A percentile compares a stretch with the other conserved stretches of the same genome.
Conservation (phyloP, 2,113 vertebrate genomes). For the Buteo buteo region DNA sequence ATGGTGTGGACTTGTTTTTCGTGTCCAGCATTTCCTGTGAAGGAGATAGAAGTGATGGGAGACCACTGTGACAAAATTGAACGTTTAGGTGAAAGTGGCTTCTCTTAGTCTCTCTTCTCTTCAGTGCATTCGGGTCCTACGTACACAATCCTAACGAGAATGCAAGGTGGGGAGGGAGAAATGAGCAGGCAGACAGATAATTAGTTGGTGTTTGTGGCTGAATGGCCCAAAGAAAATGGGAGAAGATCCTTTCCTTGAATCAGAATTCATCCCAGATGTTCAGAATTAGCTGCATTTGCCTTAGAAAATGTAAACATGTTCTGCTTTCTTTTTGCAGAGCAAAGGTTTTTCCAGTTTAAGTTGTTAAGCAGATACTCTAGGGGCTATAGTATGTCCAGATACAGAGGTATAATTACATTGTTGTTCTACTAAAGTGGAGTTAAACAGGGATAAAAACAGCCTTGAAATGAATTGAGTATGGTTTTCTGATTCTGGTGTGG, state of each 20-base stretch:
- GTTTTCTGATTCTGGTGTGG: not conserved
- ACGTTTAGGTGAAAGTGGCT: not conserved
- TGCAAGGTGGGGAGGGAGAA: not conserved
- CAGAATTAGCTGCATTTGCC: not conserved
- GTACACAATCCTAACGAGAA: not conserved
- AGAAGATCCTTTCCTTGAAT: not conserved
- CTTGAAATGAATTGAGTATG: not conserved
- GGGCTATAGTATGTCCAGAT: not conserved
- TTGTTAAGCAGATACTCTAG: not conserved
- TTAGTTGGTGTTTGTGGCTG: not conserved
- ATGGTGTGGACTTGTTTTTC: not conserved
- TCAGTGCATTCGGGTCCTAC: not conserved
- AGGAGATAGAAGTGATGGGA: not conserved
- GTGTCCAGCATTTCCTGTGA: not conserved
- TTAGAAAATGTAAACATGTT: not conserved
- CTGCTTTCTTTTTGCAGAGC: not conserved
- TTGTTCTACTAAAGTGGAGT: not conserved
- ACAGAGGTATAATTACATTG: not conserved
- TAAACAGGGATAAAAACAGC: not conserved
- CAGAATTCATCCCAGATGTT: not conserved
- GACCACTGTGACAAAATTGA: not conserved
- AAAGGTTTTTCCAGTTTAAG: not conserved
- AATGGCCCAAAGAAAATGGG: not conserved
- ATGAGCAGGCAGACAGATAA: not conserved
- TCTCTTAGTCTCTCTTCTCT: not conserved